phyloP scores from a whole-genome alignment of 92 coral and sea anemone species.

The Plumapathes pennacea region DNA sequence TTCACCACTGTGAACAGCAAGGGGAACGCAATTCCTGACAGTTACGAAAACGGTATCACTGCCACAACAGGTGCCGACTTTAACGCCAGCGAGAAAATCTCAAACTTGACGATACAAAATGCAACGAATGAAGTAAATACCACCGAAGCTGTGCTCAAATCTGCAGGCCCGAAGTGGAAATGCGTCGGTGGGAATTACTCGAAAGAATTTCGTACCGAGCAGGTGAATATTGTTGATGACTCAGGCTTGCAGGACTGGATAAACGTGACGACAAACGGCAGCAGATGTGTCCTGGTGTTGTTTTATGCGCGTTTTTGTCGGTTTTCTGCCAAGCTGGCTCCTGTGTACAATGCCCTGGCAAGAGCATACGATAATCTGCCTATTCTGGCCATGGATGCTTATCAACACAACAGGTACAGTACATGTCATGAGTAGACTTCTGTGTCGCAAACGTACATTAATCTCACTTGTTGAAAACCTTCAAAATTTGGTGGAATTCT shows the following conservation, averaged over 20 bases:
- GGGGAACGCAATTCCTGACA: too few relatives aligned
- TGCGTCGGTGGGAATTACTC: constrained; percentile 24
- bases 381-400: constrained; percentile 85
- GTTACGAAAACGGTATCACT: too few relatives aligned
- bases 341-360: constrained; percentile 89
- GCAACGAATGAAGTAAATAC: too few relatives aligned
- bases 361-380: constrained; percentile 81
- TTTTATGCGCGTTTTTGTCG: constrained; percentile 86
- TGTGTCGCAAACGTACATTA: background rate
- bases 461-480: background rate
- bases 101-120: too few relatives aligned
- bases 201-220: constrained; percentile 12
- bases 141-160: background rate
- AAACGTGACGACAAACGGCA: constrained; percentile 50
- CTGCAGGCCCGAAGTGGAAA: constrained; percentile 19
- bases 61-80: too few relatives aligned
- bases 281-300: constrained; percentile 86
- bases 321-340: constrained; percentile 84
- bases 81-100: too few relatives aligned
- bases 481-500: background rate
- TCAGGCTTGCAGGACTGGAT: constrained; percentile 45
- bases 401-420: constrained; percentile 87
- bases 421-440: background rate
- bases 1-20: too few relatives aligned
- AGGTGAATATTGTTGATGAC: constrained; percentile 55